These are phyloP conservation scores for Dryobota labecula DNA, from an alignment of 2,888 invertebrate genomes.

Conservation along the genomic window DNA sequence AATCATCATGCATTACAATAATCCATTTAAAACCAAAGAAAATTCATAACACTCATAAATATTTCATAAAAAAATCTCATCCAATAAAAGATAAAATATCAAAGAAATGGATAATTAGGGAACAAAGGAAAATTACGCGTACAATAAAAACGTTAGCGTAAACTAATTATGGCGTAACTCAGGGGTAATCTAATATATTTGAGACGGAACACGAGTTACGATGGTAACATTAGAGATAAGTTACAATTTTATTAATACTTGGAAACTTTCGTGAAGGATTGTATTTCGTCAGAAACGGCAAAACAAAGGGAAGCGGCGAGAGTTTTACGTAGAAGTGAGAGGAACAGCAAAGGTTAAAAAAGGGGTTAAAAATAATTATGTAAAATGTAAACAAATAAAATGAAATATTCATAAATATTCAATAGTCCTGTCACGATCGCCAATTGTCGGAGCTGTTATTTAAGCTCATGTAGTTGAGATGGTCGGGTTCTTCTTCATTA, in stretches of 20 bases:
- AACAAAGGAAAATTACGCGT: slow-evolving; percentile 59
- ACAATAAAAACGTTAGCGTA: slow-evolving; percentile 71
- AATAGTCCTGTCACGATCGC: no score
- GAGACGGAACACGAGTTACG: slow-evolving; percentile 30
- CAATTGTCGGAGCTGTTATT: no score
- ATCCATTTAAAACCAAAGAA: slow-evolving; percentile 1
- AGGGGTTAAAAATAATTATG: no score
- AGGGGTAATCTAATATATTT: slow-evolving; percentile 67
- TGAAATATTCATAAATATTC: no score
- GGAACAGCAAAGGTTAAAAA: background rate
- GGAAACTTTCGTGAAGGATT: no score
- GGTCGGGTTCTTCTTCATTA: no score
- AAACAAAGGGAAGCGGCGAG: background rate
- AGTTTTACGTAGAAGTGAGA: background rate
- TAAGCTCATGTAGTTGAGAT: no score
- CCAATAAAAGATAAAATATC: slow-evolving; percentile 42
- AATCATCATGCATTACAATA: slow-evolving; percentile 21
- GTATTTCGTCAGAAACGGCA: background rate
- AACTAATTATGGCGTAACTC: slow-evolving; percentile 71
- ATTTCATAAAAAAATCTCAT: slow-evolving; percentile 39
- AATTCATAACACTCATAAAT: slow-evolving; percentile 19
- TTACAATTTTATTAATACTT: slow-evolving; percentile 30
- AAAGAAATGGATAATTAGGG: slow-evolving; percentile 54
- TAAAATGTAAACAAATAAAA: no score
- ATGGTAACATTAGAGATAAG: slow-evolving; percentile 26